These are phyloP conservation scores for Caenorhabditis imperialis DNA, from an alignment of 2,888 invertebrate species.

Conservation along the genomic window DNA sequence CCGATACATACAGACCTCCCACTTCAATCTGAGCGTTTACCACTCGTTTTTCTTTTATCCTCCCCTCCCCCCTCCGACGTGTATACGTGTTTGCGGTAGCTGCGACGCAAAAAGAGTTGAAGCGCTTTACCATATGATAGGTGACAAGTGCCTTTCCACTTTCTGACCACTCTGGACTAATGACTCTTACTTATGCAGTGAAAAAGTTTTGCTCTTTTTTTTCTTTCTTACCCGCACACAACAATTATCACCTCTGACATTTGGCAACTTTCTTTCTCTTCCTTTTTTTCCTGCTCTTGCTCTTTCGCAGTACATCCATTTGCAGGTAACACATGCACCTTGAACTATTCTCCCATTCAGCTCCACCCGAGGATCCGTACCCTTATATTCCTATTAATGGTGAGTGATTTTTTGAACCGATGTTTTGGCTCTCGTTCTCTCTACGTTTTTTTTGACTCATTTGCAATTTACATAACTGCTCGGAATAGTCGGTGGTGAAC, in stretches of 20 bases:
- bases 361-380: constrained; percentile 41
- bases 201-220: constrained; percentile 7
- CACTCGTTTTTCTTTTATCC: constrained; percentile 17
- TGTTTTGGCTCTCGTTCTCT: too few relatives aligned
- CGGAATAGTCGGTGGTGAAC: constrained; percentile 11
- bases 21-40: constrained; percentile 50
- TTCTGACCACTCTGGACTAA: constrained; percentile 44
- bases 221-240: background rate
- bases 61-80: constrained; percentile 16
- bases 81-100: constrained; percentile 8
- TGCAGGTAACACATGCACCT: constrained; percentile 22
- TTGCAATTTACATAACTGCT: background rate
- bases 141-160: constrained; percentile 46
- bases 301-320: constrained; percentile 3
- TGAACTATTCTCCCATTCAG: constrained; percentile 31
- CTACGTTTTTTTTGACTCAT: constrained; percentile 1
- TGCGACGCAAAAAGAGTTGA: background rate
- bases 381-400: constrained; percentile 14
- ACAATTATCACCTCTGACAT: constrained; percentile 38
- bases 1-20: constrained; percentile 45
- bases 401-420: too few relatives aligned
- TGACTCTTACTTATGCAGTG: constrained; percentile 46
- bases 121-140: constrained; percentile 32
- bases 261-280: background rate
- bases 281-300: background rate